A percentile compares a stretch with the other conserved stretches of the same genome.
phyloP scores from a whole-genome alignment of 2,113 vertebrate species.

The Procavia capensis region DNA sequence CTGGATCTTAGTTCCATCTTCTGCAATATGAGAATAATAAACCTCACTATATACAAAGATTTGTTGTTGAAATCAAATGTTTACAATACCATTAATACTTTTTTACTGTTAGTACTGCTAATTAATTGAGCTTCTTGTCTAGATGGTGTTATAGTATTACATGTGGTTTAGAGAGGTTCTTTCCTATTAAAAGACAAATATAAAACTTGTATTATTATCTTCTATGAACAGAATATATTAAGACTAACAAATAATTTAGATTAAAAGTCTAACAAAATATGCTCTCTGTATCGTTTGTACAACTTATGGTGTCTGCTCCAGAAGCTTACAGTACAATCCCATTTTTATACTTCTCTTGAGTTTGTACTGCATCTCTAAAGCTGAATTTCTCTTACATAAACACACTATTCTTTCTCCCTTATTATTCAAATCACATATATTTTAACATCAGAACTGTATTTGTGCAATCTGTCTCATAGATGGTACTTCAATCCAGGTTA shows the following conservation, averaged over 20 bases:
- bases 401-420: background rate
- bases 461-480: background rate
- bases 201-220: background rate
- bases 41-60: background rate
- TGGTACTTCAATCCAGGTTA: background rate
- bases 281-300: background rate
- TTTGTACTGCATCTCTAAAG: background rate
- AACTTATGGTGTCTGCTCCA: background rate
- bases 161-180: background rate
- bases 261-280: background rate
- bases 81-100: background rate
- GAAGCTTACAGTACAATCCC: background rate
- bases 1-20: background rate
- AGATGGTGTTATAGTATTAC: background rate
- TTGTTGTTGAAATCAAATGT: background rate
- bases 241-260: background rate
- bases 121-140: background rate
- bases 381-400: background rate
- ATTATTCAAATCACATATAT: background rate
- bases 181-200: background rate
- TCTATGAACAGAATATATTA: background rate
- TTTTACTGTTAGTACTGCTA: background rate
- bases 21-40: background rate
- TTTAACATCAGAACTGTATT: background rate
- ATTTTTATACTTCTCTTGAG: background rate